phyloP scores from a whole-genome alignment of 2,888 invertebrate genomes.

The Pachycephus smyrnensis region DNA sequence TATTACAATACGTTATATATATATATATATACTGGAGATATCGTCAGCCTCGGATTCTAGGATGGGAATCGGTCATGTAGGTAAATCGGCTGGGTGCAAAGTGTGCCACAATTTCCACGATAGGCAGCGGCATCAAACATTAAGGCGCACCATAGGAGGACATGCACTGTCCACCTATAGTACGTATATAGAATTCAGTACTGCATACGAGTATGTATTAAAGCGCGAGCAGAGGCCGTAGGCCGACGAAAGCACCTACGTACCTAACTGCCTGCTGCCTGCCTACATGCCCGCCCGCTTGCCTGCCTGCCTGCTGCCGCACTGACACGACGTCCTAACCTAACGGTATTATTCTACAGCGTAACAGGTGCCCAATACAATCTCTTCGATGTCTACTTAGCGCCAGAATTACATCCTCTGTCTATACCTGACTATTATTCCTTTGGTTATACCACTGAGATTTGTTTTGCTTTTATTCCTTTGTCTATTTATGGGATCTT shows the following conservation, averaged over 20 bases:
- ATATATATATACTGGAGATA: not conserved
- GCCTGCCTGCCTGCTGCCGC: conserved; percentile 49
- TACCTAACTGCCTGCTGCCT: not conserved
- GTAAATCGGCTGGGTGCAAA: not conserved
- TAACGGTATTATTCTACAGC: conserved; percentile 60
- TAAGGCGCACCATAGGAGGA: not conserved
- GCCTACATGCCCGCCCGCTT: not conserved
- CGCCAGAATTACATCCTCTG: conserved; percentile 23
- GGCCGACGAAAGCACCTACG: conserved; percentile 15
- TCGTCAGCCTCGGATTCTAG: not conserved
- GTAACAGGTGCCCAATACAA: conserved; percentile 62
- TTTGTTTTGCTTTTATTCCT: not conserved
- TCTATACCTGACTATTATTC: not conserved
- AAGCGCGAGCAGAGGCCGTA: conserved; percentile 17
- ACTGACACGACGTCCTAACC: conserved; percentile 58
- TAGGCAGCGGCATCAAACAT: not conserved
- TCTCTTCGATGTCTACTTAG: conserved; percentile 40
- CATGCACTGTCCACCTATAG: not conserved
- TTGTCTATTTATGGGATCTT: not conserved
- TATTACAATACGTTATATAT: not conserved
- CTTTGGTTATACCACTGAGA: not conserved
- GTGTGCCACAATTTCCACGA: not conserved
- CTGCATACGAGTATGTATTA: not conserved
- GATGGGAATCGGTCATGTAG: not conserved
- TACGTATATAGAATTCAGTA: not conserved